Evolutionary conservation across 2,113 vertebrate genomes (phyloP), one percentile per base, ranked within the genome.

Genomic region (Bambusicola thoracicus): DNA sequence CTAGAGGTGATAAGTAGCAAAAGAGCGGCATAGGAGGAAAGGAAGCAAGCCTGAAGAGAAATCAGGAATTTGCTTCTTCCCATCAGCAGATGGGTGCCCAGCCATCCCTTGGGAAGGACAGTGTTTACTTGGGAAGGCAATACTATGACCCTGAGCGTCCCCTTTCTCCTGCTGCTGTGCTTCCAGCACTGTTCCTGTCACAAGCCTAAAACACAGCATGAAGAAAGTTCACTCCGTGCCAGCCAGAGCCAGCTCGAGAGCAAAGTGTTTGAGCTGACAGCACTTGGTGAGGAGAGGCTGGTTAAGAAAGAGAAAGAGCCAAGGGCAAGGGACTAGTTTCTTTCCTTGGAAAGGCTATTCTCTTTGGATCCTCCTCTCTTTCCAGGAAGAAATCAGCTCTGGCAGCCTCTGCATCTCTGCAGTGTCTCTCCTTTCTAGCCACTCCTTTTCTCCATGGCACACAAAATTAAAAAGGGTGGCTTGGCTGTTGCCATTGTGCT

Each of bases 401-500:
- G 8, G 22, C 78, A 81, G 19, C 43, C 62, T 93, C 72, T 87
- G 63, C 27, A 40, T 4, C 13, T 21, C 30, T 62, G n/a, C 36
- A 85, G 10, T 48, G 49, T 32, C 21, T 36, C 15, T 41, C 49
- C 13, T 8, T 34, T 19, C 12, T 68, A 65, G 34, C 24, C 2
- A 0, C 67, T 73, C n/a, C 17, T 76, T 32, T 63, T 79, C 22
- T 12, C 63, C 0, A 0, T 5, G 65, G 76, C 14, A 13, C n/a
- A 13, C 0, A 1, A 46, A 11, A 5, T 59, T 55, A 10, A 22
- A 25, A 58, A 1, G 62, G n/a, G 7, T 41, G 51, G 43, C 32
- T 5, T 67, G 66, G 44, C 46, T n/a, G 6, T 12, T 13, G 69
- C 84, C 38, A 1, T 0, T 5, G 21, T 27, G 55, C 70, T 89